These are phyloP conservation scores for Tachysurus vachellii DNA, from an alignment of 2,113 vertebrate genomes.

Conservation along the genomic window DNA sequence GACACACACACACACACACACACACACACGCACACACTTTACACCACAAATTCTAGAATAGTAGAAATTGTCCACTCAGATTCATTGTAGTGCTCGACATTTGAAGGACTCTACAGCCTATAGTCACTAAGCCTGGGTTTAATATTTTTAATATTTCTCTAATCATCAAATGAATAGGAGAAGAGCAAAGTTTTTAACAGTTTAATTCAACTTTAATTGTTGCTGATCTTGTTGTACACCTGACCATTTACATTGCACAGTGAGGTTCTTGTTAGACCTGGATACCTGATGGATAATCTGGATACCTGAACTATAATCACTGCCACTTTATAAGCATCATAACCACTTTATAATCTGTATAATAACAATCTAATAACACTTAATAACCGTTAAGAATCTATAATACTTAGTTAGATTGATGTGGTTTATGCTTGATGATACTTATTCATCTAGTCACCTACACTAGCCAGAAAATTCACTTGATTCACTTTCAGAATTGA, in stretches of 20 bases:
- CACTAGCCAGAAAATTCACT: not conserved
- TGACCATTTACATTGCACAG: too few species aligned
- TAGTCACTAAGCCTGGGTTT: not conserved
- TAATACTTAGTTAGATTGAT: not conserved
- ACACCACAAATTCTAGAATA: conserved; percentile 41
- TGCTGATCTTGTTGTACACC: not conserved
- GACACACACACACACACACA: not conserved
- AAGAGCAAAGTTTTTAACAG: not conserved
- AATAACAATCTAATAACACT: not conserved
- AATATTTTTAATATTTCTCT: not conserved
- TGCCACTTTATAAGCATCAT: not conserved
- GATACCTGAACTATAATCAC: not conserved
- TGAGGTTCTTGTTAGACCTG: not conserved
- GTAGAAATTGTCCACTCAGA: conserved; percentile 37
- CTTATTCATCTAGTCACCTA: not conserved
- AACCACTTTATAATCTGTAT: not conserved
- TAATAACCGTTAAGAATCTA: not conserved
- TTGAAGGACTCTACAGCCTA: not conserved
- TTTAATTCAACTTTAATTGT: not conserved
- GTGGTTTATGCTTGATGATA: not conserved
- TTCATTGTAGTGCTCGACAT: not conserved
- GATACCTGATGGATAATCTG: not conserved
- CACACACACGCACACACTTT: not conserved
- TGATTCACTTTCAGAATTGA: not conserved
- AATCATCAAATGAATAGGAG: not conserved